Conservation (phyloP, 2,888 invertebrate species). For the Terebella lapidaria region DNA sequence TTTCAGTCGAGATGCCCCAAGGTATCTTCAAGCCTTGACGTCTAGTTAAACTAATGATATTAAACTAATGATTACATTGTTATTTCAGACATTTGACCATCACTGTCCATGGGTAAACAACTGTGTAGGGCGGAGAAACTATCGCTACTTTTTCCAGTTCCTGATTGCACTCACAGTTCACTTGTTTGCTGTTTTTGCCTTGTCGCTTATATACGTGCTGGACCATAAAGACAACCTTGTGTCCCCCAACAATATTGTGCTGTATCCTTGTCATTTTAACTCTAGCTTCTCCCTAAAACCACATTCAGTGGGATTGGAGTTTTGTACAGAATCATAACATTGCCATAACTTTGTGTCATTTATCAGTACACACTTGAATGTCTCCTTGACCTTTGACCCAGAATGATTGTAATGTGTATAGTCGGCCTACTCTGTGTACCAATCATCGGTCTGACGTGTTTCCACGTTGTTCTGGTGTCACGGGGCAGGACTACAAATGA, state of each 20-base stretch:
- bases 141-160: conserved; percentile 98
- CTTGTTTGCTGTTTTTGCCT: conserved; percentile 93
- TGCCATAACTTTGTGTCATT: too few species aligned
- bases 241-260: conserved; percentile 57
- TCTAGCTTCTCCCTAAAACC: too few species aligned
- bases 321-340: too few species aligned
- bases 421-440: conserved; percentile 78
- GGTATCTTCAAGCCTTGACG: too few species aligned
- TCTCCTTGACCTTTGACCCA: conserved; percentile 43
- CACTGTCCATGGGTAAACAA: conserved; percentile 66
- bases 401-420: conserved; percentile 32
- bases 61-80: too few species aligned
- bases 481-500: conserved; percentile 98
- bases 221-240: conserved; percentile 76
- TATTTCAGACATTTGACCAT: conserved; percentile 99
- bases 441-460: conserved; percentile 93
- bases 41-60: too few species aligned
- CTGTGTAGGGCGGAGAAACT: conserved; percentile 83
- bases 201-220: conserved; percentile 88
- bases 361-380: too few species aligned
- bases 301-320: too few species aligned
- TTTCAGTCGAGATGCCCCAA: too few species aligned
- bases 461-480: conserved; percentile 94
- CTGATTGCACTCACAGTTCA: conserved; percentile 92
- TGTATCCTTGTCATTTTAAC: conserved; percentile 49